These are phyloP conservation scores for Julus scandinavius DNA, from an alignment of 2,888 invertebrate genomes.

Conservation along the genomic window DNA sequence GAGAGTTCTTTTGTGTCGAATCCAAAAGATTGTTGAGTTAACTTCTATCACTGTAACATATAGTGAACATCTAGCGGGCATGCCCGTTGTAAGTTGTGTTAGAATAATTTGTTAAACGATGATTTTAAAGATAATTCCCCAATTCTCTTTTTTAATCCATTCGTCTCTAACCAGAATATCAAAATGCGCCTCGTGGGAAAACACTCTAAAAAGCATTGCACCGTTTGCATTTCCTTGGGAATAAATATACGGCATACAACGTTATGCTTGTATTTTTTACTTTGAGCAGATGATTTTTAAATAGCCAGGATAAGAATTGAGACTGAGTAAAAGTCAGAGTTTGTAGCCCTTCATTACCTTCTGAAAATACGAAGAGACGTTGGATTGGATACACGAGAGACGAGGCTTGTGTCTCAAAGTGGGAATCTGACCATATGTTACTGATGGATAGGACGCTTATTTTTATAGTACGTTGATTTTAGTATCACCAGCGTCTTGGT, in stretches of 20 bases:
- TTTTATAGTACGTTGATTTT: neutral
- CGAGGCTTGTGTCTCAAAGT: neutral
- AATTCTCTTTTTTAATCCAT: neutral
- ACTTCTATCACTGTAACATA: neutral
- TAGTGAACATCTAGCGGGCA: neutral
- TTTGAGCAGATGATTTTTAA: slow-evolving; percentile 1
- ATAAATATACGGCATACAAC: too few species aligned
- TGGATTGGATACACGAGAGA: neutral
- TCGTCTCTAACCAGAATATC: neutral
- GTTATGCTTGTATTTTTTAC: neutral
- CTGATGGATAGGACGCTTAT: neutral
- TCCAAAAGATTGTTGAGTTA: slow-evolving; percentile 13
- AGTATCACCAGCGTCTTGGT: neutral
- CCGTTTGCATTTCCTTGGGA: too few species aligned
- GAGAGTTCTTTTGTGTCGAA: slow-evolving; percentile 20
- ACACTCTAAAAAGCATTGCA: neutral
- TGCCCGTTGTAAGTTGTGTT: neutral
- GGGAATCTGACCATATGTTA: neutral
- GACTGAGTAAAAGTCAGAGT: neutral
- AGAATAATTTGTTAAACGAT: slow-evolving; percentile 18
- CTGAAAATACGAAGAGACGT: neutral
- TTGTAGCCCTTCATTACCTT: neutral
- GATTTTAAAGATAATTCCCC: neutral
- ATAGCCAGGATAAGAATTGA: neutral
- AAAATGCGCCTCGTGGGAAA: neutral